Evolutionary conservation across 2,888 invertebrate genomes (phyloP).

Genomic region (Nymphalis c-album): DNA sequence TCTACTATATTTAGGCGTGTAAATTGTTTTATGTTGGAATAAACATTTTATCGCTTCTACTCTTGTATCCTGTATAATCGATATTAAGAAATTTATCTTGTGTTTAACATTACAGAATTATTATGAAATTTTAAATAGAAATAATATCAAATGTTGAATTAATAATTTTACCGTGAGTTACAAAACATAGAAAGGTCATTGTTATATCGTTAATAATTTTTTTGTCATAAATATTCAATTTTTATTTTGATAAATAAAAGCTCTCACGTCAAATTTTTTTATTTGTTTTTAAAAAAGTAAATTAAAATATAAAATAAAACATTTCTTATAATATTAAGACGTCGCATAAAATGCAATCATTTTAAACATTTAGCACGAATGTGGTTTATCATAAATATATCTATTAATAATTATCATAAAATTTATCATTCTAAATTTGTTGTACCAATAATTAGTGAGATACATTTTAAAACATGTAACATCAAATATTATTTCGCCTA

Average conservation of each 20-base stretch:
- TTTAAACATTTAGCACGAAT: constrained; percentile 55
- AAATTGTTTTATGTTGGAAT: constrained; percentile 22
- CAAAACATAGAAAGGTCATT: not conserved
- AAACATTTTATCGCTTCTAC: constrained; percentile 26
- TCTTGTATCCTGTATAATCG: constrained; percentile 29
- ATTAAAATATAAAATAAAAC: not conserved
- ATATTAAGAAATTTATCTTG: constrained; percentile 20
- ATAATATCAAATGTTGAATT: constrained; percentile 7
- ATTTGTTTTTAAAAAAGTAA: not conserved
- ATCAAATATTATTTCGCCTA: constrained; percentile 30
- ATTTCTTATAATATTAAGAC: constrained; percentile 6
- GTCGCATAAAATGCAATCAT: constrained; percentile 68
- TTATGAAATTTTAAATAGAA: constrained; percentile 9
- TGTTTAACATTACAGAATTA: not conserved
- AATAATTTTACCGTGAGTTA: not conserved
- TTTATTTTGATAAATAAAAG: constrained; percentile 4
- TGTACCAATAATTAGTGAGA: constrained; percentile 49
- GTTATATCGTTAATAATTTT: not conserved
- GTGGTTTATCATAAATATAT: constrained; percentile 48
- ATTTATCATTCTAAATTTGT: constrained; percentile 37
- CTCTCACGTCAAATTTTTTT: not conserved
- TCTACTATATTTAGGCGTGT: constrained; percentile 17
- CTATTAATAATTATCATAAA: constrained; percentile 43
- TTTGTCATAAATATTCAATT: not conserved
- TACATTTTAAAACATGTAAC: constrained; percentile 17